A percentile compares a stretch with the other conserved stretches of the same genome.
Conservation (phyloP, 2,797 vertebrate species). For the Arrhamphus sclerolepis region DNA sequence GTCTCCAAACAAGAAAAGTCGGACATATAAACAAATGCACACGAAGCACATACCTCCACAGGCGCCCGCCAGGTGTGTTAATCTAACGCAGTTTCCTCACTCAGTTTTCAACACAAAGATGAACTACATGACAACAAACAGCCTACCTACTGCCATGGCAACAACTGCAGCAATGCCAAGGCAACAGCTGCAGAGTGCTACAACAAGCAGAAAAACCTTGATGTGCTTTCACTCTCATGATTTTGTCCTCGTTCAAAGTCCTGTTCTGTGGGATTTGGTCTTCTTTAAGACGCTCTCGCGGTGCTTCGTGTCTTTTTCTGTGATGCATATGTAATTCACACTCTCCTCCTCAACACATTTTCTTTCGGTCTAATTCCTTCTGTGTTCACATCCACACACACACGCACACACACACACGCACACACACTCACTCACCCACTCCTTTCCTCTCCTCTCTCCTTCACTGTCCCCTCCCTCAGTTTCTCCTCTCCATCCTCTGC, state of each 20-base stretch:
- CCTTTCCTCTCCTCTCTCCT: slow-evolving; percentile 63
- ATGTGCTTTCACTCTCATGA: slow-evolving; percentile 41
- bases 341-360: slow-evolving; percentile 78
- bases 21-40: background rate
- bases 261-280: slow-evolving; percentile 19
- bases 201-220: slow-evolving; percentile 72
- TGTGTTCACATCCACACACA: slow-evolving; percentile 63
- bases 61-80: slow-evolving; percentile 26
- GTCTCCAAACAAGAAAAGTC: too few relatives aligned
- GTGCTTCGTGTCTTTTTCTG: slow-evolving; percentile 57
- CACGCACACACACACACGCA: slow-evolving; percentile 4
- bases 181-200: slow-evolving; percentile 82
- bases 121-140: slow-evolving; percentile 77
- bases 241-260: slow-evolving; percentile 34
- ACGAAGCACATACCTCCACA: slow-evolving; percentile 9
- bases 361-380: slow-evolving; percentile 80
- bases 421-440: slow-evolving; percentile 53
- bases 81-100: slow-evolving; percentile 5
- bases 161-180: slow-evolving; percentile 84
- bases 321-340: slow-evolving; percentile 81
- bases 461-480: slow-evolving; percentile 69
- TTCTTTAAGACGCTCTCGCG: slow-evolving; percentile 27
- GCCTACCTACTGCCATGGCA: slow-evolving; percentile 78
- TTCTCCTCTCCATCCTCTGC: slow-evolving; percentile 71
- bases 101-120: slow-evolving; percentile 29